A percentile compares a stretch with the other conserved stretches of the same genome.
Conservation (phyloP, 2,888 invertebrate species). For the Plemyria rubiginata region DNA sequence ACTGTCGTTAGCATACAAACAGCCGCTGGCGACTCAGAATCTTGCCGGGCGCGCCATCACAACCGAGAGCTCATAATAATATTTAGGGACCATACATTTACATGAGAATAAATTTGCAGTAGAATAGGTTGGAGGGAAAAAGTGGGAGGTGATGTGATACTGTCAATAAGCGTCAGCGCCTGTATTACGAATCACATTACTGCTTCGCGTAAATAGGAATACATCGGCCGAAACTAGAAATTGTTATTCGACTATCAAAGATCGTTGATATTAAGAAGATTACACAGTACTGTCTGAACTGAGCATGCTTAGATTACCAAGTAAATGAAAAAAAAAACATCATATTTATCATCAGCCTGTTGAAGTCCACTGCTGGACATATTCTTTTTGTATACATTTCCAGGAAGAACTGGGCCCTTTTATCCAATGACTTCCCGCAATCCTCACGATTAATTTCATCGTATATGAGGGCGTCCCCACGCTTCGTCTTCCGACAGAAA, state of each 20-base stretch:
- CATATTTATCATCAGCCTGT: too few species aligned
- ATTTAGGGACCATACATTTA: slow-evolving; percentile 32
- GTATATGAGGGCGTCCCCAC: too few species aligned
- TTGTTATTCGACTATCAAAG: not conserved
- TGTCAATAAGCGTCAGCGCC: slow-evolving; percentile 25
- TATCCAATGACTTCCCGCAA: too few species aligned
- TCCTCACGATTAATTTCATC: too few species aligned
- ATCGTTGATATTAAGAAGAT: not conserved
- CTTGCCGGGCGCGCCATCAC: slow-evolving; percentile 16
- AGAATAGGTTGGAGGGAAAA: slow-evolving; percentile 24
- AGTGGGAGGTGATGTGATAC: slow-evolving; percentile 18
- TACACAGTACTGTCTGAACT: too few species aligned
- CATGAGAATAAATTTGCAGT: slow-evolving; percentile 31
- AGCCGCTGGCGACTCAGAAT: slow-evolving; percentile 25
- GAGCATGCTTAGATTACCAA: too few species aligned
- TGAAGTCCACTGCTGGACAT: too few species aligned
- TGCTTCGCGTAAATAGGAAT: slow-evolving; percentile 8
- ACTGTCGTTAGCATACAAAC: slow-evolving; percentile 30
- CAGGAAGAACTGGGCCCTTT: too few species aligned
- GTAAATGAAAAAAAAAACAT: too few species aligned
- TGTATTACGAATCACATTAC: slow-evolving; percentile 19
- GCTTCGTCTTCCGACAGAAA: too few species aligned
- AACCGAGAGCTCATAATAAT: slow-evolving; percentile 10
- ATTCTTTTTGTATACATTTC: too few species aligned
- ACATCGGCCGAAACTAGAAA: too few species aligned